phyloP scores from a whole-genome alignment of 2,113 vertebrate species.

The Anseranas semipalmata region DNA sequence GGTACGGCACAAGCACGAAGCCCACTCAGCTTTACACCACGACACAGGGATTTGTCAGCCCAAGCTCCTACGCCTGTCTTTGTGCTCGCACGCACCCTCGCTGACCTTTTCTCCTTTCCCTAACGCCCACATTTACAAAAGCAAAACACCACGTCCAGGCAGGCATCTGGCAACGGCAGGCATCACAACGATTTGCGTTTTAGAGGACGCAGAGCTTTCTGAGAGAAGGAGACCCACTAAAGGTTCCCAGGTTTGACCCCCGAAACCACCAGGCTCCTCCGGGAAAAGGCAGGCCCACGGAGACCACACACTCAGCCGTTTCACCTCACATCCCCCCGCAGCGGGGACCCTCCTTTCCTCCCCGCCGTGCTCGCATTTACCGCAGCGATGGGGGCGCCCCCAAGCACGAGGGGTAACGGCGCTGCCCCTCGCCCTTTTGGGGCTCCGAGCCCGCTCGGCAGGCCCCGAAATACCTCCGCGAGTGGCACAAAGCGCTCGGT shows the following conservation, averaged over 20 bases:
- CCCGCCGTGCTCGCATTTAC: background rate
- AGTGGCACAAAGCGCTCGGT: background rate
- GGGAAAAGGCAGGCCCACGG: background rate
- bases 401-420: background rate
- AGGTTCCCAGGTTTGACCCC: background rate
- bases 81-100: accelerated
- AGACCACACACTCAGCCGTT: background rate
- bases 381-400: accelerated
- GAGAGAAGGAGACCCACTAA: background rate
- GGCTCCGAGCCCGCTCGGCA: no score
- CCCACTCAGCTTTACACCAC: no score
- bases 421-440: background rate
- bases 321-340: background rate
- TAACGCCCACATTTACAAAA: background rate
- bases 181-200: background rate
- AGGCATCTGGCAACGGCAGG: accelerated
- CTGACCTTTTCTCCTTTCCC: background rate
- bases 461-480: background rate
- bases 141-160: accelerated
- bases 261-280: background rate
- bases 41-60: background rate
- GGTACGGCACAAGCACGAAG: background rate
- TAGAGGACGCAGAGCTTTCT: background rate
- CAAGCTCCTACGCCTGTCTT: background rate
- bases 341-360: background rate